phyloP scores from a whole-genome alignment of 2,113 vertebrate genomes.

The Thinocorus orbignyianus region DNA sequence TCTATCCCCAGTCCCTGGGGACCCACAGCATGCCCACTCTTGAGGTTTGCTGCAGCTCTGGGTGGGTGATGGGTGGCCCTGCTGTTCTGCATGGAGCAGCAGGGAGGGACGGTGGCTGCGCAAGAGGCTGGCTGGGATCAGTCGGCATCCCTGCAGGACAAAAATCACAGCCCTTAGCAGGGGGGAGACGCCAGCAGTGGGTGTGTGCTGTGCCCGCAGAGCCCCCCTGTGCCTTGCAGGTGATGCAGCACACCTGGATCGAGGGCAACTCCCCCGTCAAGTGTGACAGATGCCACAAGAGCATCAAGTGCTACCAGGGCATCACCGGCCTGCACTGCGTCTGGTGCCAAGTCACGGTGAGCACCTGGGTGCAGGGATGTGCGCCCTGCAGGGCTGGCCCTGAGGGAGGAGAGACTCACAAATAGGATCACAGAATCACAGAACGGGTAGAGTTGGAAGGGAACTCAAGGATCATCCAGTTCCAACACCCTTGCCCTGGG shows the following conservation, averaged over 20 bases:
- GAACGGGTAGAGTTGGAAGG: no score
- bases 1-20: neutral
- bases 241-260: conserved; percentile 95
- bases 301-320: conserved; percentile 96
- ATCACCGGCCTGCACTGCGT: conserved; percentile 92
- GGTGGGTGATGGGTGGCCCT: fast-evolving
- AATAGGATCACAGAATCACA: no score
- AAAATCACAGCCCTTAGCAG: fast-evolving
- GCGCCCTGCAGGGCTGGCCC: fast-evolving
- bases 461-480: no score
- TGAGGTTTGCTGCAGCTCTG: fast-evolving
- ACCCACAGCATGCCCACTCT: neutral
- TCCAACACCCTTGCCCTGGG: no score
- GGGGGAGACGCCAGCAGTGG: fast-evolving
- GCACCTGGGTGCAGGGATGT: conserved; percentile 15
- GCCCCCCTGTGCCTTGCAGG: conserved; percentile 64
- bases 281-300: conserved; percentile 92
- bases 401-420: neutral
- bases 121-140: neutral
- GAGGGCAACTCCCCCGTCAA: conserved; percentile 91
- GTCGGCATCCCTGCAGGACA: neutral
- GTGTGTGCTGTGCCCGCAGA: neutral
- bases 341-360: conserved; percentile 94
- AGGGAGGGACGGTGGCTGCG: neutral
- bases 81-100: neutral